A percentile compares a stretch with the other conserved stretches of the same genome.
These are phyloP conservation scores for Leucopsar rothschildi DNA, from an alignment of 2,113 vertebrate genomes.

Conservation along the genomic window DNA sequence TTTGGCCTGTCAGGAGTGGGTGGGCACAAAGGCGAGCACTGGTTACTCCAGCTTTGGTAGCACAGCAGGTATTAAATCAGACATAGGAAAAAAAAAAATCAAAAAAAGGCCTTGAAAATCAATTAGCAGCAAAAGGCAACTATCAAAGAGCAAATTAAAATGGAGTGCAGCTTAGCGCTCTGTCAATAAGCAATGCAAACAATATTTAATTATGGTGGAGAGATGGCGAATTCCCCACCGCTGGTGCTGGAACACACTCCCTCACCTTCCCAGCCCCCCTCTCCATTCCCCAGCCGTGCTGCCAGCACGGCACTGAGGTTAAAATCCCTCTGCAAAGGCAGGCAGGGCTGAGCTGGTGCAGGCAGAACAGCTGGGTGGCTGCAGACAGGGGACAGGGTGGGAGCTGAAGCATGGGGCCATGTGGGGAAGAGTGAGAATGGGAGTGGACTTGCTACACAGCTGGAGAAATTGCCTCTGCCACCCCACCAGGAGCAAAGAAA, in stretches of 20 bases:
- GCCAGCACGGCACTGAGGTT: neutral
- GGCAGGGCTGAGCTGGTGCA: neutral
- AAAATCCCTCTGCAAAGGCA: neutral
- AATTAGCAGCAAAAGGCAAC: slow-evolving; percentile 76
- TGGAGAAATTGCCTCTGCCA: neutral
- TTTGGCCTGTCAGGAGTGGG: rapidly evolving
- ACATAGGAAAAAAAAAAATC: neutral
- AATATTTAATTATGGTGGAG: slow-evolving; percentile 65
- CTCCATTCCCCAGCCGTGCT: neutral
- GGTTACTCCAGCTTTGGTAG: slow-evolving; percentile 35
- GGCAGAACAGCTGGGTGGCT: neutral
- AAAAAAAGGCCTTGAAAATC: slow-evolving; percentile 65
- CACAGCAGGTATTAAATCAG: slow-evolving; percentile 66
- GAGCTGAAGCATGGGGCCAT: rapidly evolving
- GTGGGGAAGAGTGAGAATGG: neutral
- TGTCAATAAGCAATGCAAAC: slow-evolving; percentile 73
- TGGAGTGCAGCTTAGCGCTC: slow-evolving; percentile 68
- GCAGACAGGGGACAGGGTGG: neutral
- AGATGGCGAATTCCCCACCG: neutral
- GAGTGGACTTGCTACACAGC: neutral
- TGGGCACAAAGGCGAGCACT: rapidly evolving
- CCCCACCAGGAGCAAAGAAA: neutral
- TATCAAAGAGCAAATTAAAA: slow-evolving; percentile 72
- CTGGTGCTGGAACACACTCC: neutral
- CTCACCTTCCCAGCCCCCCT: neutral